Percentiles rank a stretch among this genome's conserved stretches.
Conservation (phyloP, 2,797 vertebrate species). For the Poliocrania exsul region DNA sequence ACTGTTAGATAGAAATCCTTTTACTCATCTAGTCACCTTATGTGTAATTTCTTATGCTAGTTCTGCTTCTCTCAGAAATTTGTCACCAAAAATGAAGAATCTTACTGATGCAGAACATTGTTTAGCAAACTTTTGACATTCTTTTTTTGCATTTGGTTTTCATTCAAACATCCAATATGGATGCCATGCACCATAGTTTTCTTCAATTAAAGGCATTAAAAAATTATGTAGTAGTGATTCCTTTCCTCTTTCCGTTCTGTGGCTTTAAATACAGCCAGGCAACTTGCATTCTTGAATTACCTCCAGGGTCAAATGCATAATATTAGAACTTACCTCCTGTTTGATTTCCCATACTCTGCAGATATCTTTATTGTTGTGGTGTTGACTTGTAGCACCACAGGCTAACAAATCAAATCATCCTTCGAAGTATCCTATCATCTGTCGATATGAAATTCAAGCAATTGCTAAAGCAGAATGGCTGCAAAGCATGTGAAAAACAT, state of each 20-base stretch:
- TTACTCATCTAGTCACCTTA: neutral
- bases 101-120: neutral
- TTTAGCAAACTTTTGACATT: neutral
- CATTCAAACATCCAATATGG: neutral
- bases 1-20: neutral
- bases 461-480: constrained; percentile 72
- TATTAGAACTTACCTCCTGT: constrained; percentile 72
- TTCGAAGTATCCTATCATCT: constrained; percentile 77
- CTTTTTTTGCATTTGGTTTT: neutral
- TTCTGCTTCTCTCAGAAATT: neutral
- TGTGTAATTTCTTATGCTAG: neutral
- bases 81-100: neutral
- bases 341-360: constrained; percentile 69
- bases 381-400: constrained; percentile 74
- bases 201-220: neutral
- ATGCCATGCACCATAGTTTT: neutral
- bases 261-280: constrained; percentile 29
- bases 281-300: constrained; percentile 44
- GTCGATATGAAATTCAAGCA: constrained; percentile 78
- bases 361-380: constrained; percentile 74
- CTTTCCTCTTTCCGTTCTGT: neutral
- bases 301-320: constrained; percentile 72
- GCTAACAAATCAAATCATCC: constrained; percentile 80
- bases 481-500: constrained; percentile 76
- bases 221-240: neutral